Evolutionary conservation across 1,140 invertebrate species (phyloP).

Genomic region (Heliconius congener): DNA sequence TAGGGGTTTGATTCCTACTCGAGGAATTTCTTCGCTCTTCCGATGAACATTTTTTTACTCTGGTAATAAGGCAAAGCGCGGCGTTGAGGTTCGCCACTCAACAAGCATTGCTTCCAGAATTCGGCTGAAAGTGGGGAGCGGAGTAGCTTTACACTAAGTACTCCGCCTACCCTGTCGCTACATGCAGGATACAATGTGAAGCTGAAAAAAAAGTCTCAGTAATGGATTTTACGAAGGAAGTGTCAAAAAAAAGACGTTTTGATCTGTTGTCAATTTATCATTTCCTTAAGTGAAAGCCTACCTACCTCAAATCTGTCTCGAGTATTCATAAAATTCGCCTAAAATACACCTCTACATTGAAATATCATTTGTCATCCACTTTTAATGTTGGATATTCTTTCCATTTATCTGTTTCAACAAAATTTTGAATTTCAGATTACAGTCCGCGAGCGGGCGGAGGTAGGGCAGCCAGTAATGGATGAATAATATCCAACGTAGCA

Average conservation of each 20-base stretch:
- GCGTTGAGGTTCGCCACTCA: too few species aligned
- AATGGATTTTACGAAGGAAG: neutral
- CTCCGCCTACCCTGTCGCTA: too few species aligned
- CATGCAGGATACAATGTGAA: too few species aligned
- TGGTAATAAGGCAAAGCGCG: too few species aligned
- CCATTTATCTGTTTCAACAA: conserved; percentile 70
- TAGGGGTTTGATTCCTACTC: too few species aligned
- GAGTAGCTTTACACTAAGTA: too few species aligned
- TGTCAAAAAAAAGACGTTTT: conserved; percentile 14
- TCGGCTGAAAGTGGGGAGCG: too few species aligned
- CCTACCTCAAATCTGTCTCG: conserved; percentile 5
- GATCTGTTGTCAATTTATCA: conserved; percentile 6
- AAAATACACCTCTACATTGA: conserved; percentile 17
- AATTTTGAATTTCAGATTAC: conserved; percentile 73
- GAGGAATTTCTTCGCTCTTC: too few species aligned
- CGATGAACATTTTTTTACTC: too few species aligned
- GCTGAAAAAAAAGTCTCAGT: neutral
- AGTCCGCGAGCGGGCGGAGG: conserved; percentile 42
- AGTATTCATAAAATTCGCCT: neutral
- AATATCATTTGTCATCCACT: conserved; percentile 53
- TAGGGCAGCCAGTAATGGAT: conserved; percentile 60
- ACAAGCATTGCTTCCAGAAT: too few species aligned
- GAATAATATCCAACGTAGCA: conserved; percentile 57
- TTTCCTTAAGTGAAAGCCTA: neutral
- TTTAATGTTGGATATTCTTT: conserved; percentile 60